These are phyloP conservation scores for Psittacula derbiana DNA, from an alignment of 2,797 vertebrate species.

Conservation along the genomic window DNA sequence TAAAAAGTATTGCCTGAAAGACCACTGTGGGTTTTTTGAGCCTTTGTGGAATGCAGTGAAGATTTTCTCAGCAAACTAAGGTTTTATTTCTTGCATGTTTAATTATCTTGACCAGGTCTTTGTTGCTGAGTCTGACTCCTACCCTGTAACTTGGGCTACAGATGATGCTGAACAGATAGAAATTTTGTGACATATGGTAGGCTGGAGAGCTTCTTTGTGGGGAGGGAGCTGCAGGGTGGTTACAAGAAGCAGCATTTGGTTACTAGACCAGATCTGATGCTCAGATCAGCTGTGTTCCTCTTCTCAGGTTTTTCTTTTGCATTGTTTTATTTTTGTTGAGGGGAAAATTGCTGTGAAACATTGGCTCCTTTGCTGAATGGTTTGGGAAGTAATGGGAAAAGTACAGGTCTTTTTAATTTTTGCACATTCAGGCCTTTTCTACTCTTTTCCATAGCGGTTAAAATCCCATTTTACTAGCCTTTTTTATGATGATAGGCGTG, in stretches of 20 bases:
- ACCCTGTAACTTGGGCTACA: not conserved
- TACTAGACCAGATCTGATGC: not conserved
- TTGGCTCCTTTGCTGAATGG: not conserved
- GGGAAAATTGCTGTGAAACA: not conserved
- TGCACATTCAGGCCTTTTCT: not conserved
- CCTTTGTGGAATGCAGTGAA: not conserved
- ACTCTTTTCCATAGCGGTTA: not conserved
- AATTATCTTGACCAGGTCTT: not conserved
- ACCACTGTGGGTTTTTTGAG: not conserved
- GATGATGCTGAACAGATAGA: not conserved
- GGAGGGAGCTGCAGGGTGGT: not conserved
- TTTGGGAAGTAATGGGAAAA: not conserved
- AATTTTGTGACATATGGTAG: not conserved
- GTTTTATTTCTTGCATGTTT: not conserved
- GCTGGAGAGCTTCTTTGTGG: not conserved
- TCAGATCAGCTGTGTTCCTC: not conserved
- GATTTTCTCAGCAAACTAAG: not conserved
- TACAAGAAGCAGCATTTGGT: not conserved
- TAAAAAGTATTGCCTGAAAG: not conserved
- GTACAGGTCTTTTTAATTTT: not conserved
- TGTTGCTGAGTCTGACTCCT: not conserved
- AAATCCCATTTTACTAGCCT: not conserved
- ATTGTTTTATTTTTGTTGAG: not conserved
- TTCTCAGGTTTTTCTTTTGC: not conserved
- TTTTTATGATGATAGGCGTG: not conserved